Evolutionary conservation across 2,797 vertebrate species (phyloP).

Genomic region (Limosa lapponica): DNA sequence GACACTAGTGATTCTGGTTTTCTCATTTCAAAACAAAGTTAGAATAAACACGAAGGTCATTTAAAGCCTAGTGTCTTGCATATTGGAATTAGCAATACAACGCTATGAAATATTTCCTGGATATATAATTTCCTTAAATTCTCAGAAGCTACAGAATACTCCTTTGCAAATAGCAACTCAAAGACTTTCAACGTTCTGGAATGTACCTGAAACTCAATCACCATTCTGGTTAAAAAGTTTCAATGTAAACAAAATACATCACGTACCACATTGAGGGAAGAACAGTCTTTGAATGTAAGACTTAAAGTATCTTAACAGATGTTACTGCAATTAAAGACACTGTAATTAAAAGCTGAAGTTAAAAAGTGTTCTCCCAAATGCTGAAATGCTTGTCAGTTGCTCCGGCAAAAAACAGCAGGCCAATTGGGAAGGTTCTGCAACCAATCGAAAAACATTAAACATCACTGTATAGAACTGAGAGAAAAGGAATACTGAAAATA

Average conservation of each 20-base stretch:
- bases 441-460: not conserved
- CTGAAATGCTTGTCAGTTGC: not conserved
- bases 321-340: not conserved
- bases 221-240: not conserved
- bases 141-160: not conserved
- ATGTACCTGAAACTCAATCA: not conserved
- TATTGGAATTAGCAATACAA: not conserved
- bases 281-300: not conserved
- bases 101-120: not conserved
- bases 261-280: not conserved
- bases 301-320: not conserved
- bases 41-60: fast-evolving
- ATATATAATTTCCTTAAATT: not conserved
- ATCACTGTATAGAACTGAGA: fast-evolving
- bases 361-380: not conserved
- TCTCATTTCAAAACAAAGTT: not conserved
- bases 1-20: not conserved
- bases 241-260: not conserved
- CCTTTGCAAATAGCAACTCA: not conserved
- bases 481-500: not conserved
- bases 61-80: fast-evolving
- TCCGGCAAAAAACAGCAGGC: not conserved
- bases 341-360: not conserved
- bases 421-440: not conserved
- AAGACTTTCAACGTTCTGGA: not conserved